Evolutionary conservation across 2,888 invertebrate genomes (phyloP), one percentile per base, ranked within the genome.

Genomic region (Achlya flavicornis): DNA sequence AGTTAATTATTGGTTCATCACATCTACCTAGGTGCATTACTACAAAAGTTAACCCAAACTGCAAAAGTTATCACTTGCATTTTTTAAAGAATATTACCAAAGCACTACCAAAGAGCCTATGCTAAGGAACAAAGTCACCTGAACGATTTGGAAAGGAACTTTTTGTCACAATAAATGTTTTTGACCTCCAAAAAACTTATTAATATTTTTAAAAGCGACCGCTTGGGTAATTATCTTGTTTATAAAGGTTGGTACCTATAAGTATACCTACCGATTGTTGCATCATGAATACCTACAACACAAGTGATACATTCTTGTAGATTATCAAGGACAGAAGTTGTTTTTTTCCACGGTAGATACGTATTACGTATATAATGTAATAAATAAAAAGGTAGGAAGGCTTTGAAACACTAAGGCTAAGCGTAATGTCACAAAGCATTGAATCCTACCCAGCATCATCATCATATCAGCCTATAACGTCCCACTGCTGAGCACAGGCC

Each of bases 121-220:
- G 16, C 4, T 14, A n/a, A 48, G 1, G 16, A n/a, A 48, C 3
- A 48, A 10, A 48, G 7, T 16, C 16, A 48, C 48, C 3, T 48
- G n/a, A 48, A n/a, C 48, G 48, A 48, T 48, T 48, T 48, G 6
- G 48, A 48, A 48, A 48, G 48, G 48, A 48, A n/a, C 48, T 48
- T 48, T 26, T 48, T 48, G 48, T 48, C 16, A n/a, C n/a, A 48
- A 6, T 10, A 16, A 26, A 2, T 26, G 26, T 26, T 26, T 26
- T 26, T 16, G 48, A 48, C 48, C 48, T 48, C 48, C 48, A 48
- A 48, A 48, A 48, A 46, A 5, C 8, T 48, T 46, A 46, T n/a
- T 7, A 48, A 16, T 48, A n/a, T n/a, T n/a, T 43, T 46, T 48
- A 48, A 48, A 48, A 48, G 48, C 7, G 48, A 48, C 6, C 1